Evolutionary conservation across 2,797 vertebrate species (phyloP).

Genomic region (Eurystomus glaucurus): DNA sequence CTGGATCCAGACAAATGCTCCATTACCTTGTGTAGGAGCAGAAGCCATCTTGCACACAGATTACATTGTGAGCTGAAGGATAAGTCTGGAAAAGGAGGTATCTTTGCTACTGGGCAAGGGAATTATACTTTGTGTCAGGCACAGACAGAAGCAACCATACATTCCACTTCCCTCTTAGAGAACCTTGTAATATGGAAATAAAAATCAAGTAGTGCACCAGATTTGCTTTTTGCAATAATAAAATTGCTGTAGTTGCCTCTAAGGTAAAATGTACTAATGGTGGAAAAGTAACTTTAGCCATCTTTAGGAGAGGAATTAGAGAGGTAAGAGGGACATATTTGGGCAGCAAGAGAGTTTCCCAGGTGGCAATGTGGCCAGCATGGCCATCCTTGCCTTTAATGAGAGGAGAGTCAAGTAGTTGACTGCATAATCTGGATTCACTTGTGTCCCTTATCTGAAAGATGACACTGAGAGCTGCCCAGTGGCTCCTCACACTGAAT

Average conservation of each 20-base stretch:
- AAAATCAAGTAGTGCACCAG: not conserved
- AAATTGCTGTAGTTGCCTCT: not conserved
- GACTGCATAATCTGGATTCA: not conserved
- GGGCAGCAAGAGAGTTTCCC: not conserved
- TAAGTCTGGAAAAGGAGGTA: not conserved
- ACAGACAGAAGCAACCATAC: not conserved
- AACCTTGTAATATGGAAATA: not conserved
- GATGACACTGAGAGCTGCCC: not conserved
- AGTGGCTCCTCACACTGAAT: not conserved
- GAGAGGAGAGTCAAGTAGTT: not conserved
- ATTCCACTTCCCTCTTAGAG: not conserved
- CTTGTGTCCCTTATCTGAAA: not conserved
- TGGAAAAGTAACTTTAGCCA: not conserved
- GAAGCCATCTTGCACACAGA: rapidly evolving
- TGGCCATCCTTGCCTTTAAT: not conserved
- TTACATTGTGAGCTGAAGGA: not conserved
- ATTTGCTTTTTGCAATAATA: not conserved
- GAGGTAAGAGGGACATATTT: not conserved
- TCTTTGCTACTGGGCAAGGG: not conserved
- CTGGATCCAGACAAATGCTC: not conserved
- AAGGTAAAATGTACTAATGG: rapidly evolving
- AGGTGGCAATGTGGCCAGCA: not conserved
- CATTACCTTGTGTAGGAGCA: not conserved
- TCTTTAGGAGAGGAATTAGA: not conserved
- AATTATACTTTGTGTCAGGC: not conserved